Evolutionary conservation across 2,113 vertebrate species (phyloP), one percentile per base, ranked within the genome.

Genomic region (Oxygymnocypris stewartii): DNA sequence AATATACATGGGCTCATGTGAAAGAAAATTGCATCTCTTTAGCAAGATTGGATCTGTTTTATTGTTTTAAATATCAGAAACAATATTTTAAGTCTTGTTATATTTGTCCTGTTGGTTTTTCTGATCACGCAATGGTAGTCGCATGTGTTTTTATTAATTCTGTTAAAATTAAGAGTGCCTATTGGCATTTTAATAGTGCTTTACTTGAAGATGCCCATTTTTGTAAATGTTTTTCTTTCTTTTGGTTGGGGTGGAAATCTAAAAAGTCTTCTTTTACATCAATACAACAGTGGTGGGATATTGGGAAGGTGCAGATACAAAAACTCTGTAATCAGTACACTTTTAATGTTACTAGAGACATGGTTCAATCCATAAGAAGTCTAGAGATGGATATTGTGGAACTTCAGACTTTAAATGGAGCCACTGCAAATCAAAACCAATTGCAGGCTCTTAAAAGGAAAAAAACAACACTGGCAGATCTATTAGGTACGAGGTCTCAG

Each of bases 111-210:
- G 71, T 74, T 74, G 40, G 37, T 10, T 23, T 74, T 9, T 44
- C 71, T 74, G 37, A 44, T 0, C 71, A 74, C 14, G n/a, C 40
- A 23, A 42, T 74, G 69, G 69, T 73, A 23, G 35, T 4, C 4
- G 71, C 35, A 18, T 4, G 3, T 74, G 35, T n/a, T 23, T 74
- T 74, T 42, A 74, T 74, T 42, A 23, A 74, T 18, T 37, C 12
- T 74, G 35, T 23, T 20, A 74, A 74, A 20, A 3, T 11, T 20
- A 74, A 42, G 90, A 92, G 89, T 90, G 47, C 7, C 0, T 78
- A 78, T 25, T 54, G 25, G 25, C 47, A 79, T 54, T 51, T 79
- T 47, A 76, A 76, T 61, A n/a, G 23, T n/a, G 3, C 71, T n/a
- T 23, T 74, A 31, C 16, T 37, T 74, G 71, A 74, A 44, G 71